Conservation (phyloP, 2,797 vertebrate species). For the Dicrostonyx torquatus region DNA sequence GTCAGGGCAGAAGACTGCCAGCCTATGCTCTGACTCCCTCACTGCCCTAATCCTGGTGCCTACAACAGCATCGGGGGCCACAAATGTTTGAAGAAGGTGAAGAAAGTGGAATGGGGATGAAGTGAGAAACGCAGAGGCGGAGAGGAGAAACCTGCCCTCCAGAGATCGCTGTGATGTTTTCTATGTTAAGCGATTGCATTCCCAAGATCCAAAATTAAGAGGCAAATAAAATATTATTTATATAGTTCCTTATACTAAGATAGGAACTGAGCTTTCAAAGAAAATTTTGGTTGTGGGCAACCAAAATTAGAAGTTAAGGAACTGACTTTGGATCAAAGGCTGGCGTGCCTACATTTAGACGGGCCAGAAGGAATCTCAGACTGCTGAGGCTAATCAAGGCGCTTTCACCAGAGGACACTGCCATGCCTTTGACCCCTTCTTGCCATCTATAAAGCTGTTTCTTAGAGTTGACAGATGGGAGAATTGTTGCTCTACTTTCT, state of each 20-base stretch:
- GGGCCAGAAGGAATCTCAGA: neutral
- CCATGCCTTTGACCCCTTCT: neutral
- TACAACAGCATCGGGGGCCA: neutral
- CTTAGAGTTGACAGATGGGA: neutral
- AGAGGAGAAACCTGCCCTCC: neutral
- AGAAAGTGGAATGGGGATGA: neutral
- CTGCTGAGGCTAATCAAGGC: neutral
- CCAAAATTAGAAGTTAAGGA: constrained; percentile 7
- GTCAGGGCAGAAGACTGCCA: neutral
- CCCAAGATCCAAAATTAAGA: neutral
- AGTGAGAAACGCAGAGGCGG: neutral
- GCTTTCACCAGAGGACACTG: neutral
- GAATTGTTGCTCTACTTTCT: neutral
- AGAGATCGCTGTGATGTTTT: neutral
- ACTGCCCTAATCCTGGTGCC: neutral
- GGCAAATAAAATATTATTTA: neutral
- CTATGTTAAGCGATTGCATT: neutral
- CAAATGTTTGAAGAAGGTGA: neutral
- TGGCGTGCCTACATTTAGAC: neutral
- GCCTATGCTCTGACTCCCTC: neutral
- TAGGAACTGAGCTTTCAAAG: constrained; percentile 22
- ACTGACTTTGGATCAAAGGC: neutral
- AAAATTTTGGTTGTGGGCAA: constrained; percentile 16
- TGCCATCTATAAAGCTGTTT: neutral
- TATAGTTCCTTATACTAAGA: constrained; percentile 12